These are phyloP conservation scores for Diprion similis DNA, from an alignment of 1,140 invertebrate genomes.

Conservation along the genomic window DNA sequence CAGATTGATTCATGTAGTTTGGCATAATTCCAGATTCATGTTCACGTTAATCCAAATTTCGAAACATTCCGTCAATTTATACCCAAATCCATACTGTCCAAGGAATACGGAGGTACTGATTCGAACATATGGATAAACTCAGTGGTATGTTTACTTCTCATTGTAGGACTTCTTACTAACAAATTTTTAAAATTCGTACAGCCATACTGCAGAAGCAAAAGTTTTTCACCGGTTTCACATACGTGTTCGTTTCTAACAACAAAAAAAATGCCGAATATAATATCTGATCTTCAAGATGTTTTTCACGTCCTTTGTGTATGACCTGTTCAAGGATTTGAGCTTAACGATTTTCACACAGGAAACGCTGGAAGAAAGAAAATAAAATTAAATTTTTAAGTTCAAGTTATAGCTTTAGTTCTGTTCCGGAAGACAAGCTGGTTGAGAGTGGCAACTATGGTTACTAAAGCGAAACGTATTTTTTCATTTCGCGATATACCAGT, in stretches of 20 bases:
- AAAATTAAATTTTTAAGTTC: too few relatives aligned
- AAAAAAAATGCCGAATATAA: neutral
- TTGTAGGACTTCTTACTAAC: neutral
- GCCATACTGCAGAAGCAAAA: neutral
- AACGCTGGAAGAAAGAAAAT: too few relatives aligned
- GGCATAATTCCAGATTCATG: conserved; percentile 33
- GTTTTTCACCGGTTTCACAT: too few relatives aligned
- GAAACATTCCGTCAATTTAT: conserved; percentile 61
- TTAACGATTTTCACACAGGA: too few relatives aligned
- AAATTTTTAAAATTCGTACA: neutral
- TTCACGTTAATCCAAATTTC: conserved; percentile 52
- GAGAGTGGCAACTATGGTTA: too few relatives aligned
- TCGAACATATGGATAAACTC: conserved; percentile 41
- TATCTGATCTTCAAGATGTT: neutral
- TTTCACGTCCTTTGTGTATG: too few relatives aligned
- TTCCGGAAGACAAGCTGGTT: too few relatives aligned
- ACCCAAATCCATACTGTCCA: conserved; percentile 60
- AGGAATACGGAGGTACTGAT: conserved; percentile 61
- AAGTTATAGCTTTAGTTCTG: too few relatives aligned
- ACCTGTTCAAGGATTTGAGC: too few relatives aligned
- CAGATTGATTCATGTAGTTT: too few relatives aligned
- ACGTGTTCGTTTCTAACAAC: neutral
- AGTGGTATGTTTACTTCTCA: conserved; percentile 32
- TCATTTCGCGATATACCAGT: too few relatives aligned
- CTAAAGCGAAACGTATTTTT: too few relatives aligned